Base-by-base conservation (phyloP, 2,888 invertebrate species). In the Mythimna loreyi region DNA sequence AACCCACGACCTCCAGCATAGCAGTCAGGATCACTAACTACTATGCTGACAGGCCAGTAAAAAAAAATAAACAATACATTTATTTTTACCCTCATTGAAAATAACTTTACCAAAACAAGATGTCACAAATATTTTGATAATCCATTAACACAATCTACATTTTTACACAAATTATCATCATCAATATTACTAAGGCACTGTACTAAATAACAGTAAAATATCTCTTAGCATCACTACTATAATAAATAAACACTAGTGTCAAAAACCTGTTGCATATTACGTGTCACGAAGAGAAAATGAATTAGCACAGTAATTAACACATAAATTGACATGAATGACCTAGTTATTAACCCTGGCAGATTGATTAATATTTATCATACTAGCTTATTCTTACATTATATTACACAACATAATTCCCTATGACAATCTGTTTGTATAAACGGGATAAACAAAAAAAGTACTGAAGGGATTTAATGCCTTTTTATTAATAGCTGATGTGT, bases 261-360 rank as follows among this genome's bases (percentile, higher is more conserved):
- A 66, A 76, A 67, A 76, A 76, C 72, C 67, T 67, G 72, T 76
- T 76, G 59, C 55, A 43, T 47, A 56, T 45, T n/a, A n/a, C n/a
- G 36, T 74, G 64, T 75, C 64, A 72, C 1, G 0, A 47, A 55
- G 47, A 66, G 49, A 66, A 72, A 72, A 53, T 66, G 65, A 53
- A 21, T 72, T 40, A 72, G 52, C 47, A 30, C 13, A 36, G 28
- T 53, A 57, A 77, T 75, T 76, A 75, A 72, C 76, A 78, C 66
- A 59, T 69, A 65, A 64, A 72, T 66, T 75, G 66, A 61, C 75
- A 59, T 43, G 55, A 43, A 52, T 72, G 72, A 68, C 75, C 65
- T 58, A 67, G 40, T 57, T 52, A 53, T 68, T 68, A 58, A 78
- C 70, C 74, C 53, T 74, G 74, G 11, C n/a, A 43, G 57, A 61